Base-by-base conservation (phyloP, 1,140 invertebrate species). In the Lamellibrachia luymesi region DNA sequence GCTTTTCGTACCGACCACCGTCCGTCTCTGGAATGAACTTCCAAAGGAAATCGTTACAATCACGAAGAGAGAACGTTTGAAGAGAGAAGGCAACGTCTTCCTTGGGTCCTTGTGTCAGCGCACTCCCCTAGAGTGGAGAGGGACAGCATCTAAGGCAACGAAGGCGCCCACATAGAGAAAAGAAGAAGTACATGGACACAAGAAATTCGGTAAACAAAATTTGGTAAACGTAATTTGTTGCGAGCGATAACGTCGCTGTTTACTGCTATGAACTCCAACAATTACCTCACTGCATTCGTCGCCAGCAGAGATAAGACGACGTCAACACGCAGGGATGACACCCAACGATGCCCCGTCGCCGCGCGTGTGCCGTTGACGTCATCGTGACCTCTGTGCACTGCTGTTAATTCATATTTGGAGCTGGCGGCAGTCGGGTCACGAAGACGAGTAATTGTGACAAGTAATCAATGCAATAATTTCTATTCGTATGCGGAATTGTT, bases 401-500 rank as follows among this genome's bases (percentile, higher is more conserved):
- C 25, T 22, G 64, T 10, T 80, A 80, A 80, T 80, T 80, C 64
- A 80, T 80, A 80, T 80, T 80, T 80, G 64, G 64, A 80, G 64
- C 64, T 80, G 64, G 64, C 64, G 64, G 64, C 64, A 80, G 64
- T 80, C 64, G 64, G 64, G 64, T 80, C 13, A 80, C 64, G 64
- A 80, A 80, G 64, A 80, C 64, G 64, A 80, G 64, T 80, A 80
- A 80, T 80, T 80, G 64, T 80, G 64, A 80, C 64, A 80, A 80
- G 64, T 80, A 80, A 80, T 80, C 64, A 80, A 80, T 80, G 64
- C 64, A 80, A 80, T 80, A 80, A 80, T 80, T 80, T 80, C 64
- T 80, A 80, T 80, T 80, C 64, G 64, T 80, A 22, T 80, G 64
- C 64, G 64, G 64, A 80, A 80, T 80, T 80, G 64, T 80, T 80